A percentile compares a stretch with the other conserved stretches of the same genome.
Conservation (phyloP, 2,113 vertebrate species). For the Nesospiza acunhae region DNA sequence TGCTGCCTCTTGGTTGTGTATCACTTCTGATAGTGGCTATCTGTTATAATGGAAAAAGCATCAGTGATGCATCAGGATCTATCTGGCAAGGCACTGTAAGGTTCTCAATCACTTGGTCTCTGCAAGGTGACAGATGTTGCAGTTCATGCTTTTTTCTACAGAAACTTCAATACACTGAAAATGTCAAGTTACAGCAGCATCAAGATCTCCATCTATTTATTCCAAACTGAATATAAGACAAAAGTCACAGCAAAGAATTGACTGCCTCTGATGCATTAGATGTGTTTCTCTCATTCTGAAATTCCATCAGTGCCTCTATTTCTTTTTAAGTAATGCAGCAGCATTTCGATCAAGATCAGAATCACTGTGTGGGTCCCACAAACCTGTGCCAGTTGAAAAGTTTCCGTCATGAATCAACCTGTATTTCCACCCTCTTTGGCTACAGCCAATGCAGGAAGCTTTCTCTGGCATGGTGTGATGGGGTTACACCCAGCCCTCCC, state of each 20-base stretch:
- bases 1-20: neutral
- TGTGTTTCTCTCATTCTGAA: neutral
- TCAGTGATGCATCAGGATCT: conserved; percentile 11
- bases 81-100: neutral
- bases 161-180: conserved; percentile 15
- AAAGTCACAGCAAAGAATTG: neutral
- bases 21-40: conserved; percentile 1
- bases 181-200: conserved; percentile 9
- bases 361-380: neutral
- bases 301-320: neutral
- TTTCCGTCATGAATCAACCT: neutral
- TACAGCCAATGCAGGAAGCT: neutral
- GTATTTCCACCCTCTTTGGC: neutral
- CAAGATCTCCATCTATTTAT: conserved; percentile 27
- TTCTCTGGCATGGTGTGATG: neutral
- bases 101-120: conserved; percentile 12
- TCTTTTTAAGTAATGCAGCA: neutral
- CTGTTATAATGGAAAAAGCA: conserved; percentile 27
- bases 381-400: neutral
- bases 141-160: neutral
- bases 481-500: neutral
- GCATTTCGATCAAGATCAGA: neutral
- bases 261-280: neutral
- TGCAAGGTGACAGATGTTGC: conserved; percentile 10
- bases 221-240: neutral